Evolutionary conservation across 2,797 vertebrate genomes (phyloP).

Genomic region (Cichlasoma orientale): DNA sequence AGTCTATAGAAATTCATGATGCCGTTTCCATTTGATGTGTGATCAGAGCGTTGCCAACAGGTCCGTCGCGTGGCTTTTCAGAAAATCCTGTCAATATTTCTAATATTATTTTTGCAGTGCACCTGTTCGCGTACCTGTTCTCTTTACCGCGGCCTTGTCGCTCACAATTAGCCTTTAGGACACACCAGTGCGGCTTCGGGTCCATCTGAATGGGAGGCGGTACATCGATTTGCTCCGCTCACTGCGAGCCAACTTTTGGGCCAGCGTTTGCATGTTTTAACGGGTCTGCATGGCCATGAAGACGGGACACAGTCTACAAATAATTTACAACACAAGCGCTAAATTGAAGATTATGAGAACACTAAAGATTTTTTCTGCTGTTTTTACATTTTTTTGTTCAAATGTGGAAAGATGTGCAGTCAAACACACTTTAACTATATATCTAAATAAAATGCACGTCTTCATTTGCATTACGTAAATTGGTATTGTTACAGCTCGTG

Average conservation of each 20-base stretch:
- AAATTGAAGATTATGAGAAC: neutral
- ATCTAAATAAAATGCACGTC: too few relatives aligned
- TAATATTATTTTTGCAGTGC: conserved; percentile 44
- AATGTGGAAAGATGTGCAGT: too few relatives aligned
- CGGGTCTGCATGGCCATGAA: neutral
- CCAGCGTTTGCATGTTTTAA: conserved; percentile 41
- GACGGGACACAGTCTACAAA: neutral
- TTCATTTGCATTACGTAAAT: neutral
- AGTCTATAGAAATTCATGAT: conserved; percentile 88
- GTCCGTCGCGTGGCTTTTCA: conserved; percentile 78
- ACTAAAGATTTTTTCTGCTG: neutral
- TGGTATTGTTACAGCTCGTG: neutral
- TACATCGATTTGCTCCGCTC: conserved; percentile 82
- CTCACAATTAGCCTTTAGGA: conserved; percentile 60
- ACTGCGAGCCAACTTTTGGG: conserved; percentile 39
- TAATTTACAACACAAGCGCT: neutral
- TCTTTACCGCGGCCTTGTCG: conserved; percentile 32
- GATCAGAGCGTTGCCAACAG: conserved; percentile 73
- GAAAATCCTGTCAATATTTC: conserved; percentile 50
- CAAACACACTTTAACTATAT: neutral
- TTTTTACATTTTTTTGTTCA: neutral
- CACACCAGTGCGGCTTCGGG: conserved; percentile 54
- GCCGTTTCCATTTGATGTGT: conserved; percentile 78
- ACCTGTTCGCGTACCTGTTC: conserved; percentile 65
- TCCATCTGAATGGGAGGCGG: conserved; percentile 78